These are phyloP conservation scores for Cyrtorhinus lividipennis DNA, from an alignment of 1,140 invertebrate genomes.

Conservation along the genomic window DNA sequence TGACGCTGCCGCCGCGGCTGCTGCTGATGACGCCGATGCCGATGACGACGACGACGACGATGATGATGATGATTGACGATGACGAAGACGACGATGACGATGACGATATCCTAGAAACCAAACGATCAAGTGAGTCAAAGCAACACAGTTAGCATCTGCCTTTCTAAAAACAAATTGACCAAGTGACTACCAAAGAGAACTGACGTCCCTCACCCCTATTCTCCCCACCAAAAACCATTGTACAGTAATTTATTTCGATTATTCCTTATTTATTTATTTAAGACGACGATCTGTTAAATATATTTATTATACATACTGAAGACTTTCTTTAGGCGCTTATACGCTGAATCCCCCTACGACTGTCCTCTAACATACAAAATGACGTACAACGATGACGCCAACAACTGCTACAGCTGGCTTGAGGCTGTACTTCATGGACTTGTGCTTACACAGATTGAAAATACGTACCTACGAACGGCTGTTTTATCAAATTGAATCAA, in stretches of 20 bases:
- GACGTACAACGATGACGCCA: too few species aligned
- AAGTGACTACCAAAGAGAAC: constrained; percentile 11
- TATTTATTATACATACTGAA: constrained; percentile 1
- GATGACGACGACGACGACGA: constrained; percentile 58
- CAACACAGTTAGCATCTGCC: constrained; percentile 4
- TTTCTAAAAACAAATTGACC: constrained; percentile 3
- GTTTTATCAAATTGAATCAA: too few species aligned
- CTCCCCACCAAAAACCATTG: constrained; percentile 2
- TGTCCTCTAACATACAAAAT: too few species aligned
- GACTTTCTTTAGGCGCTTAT: too few species aligned
- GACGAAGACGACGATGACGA: constrained; percentile 45
- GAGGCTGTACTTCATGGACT: too few species aligned
- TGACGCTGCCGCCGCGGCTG: constrained; percentile 31
- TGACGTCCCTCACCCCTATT: background rate
- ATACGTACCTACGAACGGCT: too few species aligned
- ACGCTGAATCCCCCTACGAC: too few species aligned
- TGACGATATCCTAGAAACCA: constrained; percentile 48
- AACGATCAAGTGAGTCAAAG: constrained; percentile 57
- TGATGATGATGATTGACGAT: constrained; percentile 55
- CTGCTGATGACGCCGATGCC: constrained; percentile 40
- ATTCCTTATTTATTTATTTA: constrained; percentile 22
- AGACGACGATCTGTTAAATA: constrained; percentile 10
- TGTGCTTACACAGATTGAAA: too few species aligned
- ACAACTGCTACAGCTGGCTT: too few species aligned
- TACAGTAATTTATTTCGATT: constrained; percentile 17